Base-by-base conservation (phyloP, 2,888 invertebrate species). In the Adelphocoris suturalis region DNA sequence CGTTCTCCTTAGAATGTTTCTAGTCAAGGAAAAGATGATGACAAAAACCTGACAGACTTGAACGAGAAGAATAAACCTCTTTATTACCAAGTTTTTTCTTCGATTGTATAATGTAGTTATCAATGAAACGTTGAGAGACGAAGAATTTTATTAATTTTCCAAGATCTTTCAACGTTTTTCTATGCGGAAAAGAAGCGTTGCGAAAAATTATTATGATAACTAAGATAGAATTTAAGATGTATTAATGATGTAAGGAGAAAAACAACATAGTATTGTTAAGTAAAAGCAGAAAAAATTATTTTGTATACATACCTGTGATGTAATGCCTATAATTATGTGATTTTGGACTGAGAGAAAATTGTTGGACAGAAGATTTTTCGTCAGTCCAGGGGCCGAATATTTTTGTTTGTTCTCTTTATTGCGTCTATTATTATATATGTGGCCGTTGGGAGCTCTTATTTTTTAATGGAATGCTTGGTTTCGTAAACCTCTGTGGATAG, bases 301-400 rank as follows among this genome's bases (percentile, higher is more conserved):
- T 89, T 89, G 82, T 89, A 89, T 89, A 89, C 89, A 68, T 89
- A 89, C 89, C 88, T 88, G 88, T 88, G 88, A 88, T 88, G 88
- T 88, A 52, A 88, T 78, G 78, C 88, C 88, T 88, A 88, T 88
- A 88, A 78, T 88, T 88, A 88, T 88, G 88, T 88, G 88, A 88
- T 88, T 80, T 75, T 88, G 88, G 88, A 68, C 88, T 88, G 88
- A 75, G 86, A 37, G 46, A 86, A 68, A 88, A 52, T 85, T 85
- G 61, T 55, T 55, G 57, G n/a, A 46, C 23, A 23, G 27, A 82
- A n/a, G 78, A 78, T 52, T 88, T 88, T 88, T 88, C 48, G 47
- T 55, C 88, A 88, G 88, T 80, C 88, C 88, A 76, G 88, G 68
- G 88, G 88, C 88, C 88, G 88, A 75, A 28, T 86, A 55, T 68